phyloP scores from a whole-genome alignment of 1,140 invertebrate species.

The Drosophila serrata region DNA sequence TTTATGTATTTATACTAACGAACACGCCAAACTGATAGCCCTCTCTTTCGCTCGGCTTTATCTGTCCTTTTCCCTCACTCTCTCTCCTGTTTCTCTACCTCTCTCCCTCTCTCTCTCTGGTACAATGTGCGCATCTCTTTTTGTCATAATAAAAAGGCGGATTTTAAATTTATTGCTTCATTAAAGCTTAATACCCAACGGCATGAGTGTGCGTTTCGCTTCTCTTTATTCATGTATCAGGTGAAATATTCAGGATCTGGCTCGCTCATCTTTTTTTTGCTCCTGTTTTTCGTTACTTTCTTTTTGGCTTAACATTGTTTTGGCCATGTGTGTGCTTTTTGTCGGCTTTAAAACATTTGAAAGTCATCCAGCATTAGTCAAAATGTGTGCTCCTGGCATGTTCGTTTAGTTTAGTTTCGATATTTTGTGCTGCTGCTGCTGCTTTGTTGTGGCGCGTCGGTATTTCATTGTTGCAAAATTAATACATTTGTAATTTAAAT shows the following conservation, averaged over 20 bases:
- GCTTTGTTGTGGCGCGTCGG: conserved; percentile 16
- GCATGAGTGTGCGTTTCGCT: conserved; percentile 45
- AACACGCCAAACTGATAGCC: conserved; percentile 34
- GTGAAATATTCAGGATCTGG: conserved; percentile 71
- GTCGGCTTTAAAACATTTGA: conserved; percentile 60
- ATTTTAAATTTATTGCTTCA: conserved; percentile 84
- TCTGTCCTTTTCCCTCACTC: background rate
- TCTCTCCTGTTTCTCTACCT: background rate
- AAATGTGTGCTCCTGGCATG: background rate
- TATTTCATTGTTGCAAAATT: conserved; percentile 57
- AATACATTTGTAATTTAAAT: conserved; percentile 50
- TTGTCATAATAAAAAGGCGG: conserved; percentile 70
- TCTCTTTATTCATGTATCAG: conserved; percentile 46
- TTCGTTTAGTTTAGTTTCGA: conserved; percentile 7
- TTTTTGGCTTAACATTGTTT: conserved; percentile 24
- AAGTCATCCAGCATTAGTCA: conserved; percentile 52
- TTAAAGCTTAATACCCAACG: conserved; percentile 76
- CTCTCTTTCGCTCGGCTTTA: background rate
- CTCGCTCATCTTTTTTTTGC: conserved; percentile 44
- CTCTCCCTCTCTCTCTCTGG: background rate
- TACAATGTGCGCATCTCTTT: conserved; percentile 22
- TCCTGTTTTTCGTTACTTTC: conserved; percentile 9
- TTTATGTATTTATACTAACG: conserved; percentile 82
- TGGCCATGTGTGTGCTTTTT: conserved; percentile 33
- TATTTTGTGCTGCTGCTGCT: conserved; percentile 7